A percentile compares a stretch with the other conserved stretches of the same genome.
Conservation (phyloP, 35 echinoderm and acorn worm species). For the Diadema setosum region DNA sequence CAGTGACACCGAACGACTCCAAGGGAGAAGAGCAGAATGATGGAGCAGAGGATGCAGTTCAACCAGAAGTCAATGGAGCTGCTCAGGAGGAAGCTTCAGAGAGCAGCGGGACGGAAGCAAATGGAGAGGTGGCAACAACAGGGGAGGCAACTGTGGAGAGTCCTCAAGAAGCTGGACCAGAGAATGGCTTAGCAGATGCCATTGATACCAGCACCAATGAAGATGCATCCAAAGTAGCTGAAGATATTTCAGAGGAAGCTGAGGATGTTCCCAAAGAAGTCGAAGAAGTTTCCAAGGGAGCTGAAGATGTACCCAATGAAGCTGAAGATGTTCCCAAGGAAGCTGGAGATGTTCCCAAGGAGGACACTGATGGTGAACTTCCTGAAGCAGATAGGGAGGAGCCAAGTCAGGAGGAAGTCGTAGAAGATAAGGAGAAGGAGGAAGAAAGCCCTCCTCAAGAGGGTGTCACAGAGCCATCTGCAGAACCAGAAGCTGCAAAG, state of each 20-base stretch:
- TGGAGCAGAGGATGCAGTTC: background rate
- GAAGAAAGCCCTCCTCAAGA: background rate
- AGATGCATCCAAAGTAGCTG: background rate
- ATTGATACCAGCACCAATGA: background rate
- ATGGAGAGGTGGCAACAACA: background rate
- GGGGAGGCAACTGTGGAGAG: background rate
- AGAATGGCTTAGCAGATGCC: background rate
- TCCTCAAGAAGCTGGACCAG: background rate
- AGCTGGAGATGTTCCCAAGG: background rate
- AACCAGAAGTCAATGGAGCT: background rate
- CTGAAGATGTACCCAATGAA: background rate
- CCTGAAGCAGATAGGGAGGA: background rate
- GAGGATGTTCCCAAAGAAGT: background rate
- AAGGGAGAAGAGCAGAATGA: background rate
- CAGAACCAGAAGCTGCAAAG: background rate
- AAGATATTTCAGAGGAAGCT: background rate
- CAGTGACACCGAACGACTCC: too few species aligned
- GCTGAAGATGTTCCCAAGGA: background rate
- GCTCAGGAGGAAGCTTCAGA: background rate
- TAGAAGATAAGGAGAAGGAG: background rate
- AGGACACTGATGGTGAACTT: background rate
- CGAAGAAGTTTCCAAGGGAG: background rate
- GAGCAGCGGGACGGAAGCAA: background rate
- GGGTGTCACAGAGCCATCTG: background rate
- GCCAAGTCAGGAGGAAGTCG: background rate